Conservation (phyloP, 2,113 vertebrate genomes). For the Rhodinocichla rosea region DNA sequence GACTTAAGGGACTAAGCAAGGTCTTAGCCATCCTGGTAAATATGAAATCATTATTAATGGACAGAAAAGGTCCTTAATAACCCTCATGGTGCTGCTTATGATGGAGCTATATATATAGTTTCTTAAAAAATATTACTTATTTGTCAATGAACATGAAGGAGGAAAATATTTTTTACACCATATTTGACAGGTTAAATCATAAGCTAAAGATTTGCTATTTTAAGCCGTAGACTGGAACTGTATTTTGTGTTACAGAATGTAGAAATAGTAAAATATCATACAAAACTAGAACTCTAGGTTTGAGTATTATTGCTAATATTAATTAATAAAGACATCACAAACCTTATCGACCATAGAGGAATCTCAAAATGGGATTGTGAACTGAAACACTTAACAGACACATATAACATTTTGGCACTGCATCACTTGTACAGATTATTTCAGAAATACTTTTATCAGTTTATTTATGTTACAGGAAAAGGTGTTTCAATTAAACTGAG, state of each 20-base stretch:
- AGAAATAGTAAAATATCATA: not conserved
- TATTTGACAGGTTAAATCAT: not conserved
- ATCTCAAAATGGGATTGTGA: not conserved
- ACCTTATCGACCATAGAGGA: not conserved
- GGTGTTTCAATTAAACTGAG: not conserved
- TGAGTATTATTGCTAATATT: not conserved
- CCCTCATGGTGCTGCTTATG: not conserved
- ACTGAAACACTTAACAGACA: not conserved
- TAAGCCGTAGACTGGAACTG: not conserved
- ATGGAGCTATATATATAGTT: not conserved
- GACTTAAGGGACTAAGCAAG: not conserved
- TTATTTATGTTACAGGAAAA: not conserved
- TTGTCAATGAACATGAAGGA: not conserved
- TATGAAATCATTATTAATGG: constrained; percentile 17
- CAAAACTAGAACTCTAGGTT: not conserved
- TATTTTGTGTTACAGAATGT: not conserved
- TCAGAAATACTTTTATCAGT: not conserved
- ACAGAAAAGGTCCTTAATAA: not conserved
- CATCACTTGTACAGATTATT: not conserved
- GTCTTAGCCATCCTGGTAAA: not conserved
- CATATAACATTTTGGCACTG: not conserved
- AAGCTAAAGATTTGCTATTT: not conserved
- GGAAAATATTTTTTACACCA: not conserved
- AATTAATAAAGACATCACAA: not conserved
- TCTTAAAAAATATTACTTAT: not conserved